Percentiles rank a stretch among this genome's conserved stretches.
These are phyloP conservation scores for Agrenia bidenticulata DNA, from an alignment of 2,888 invertebrate genomes.

Conservation along the genomic window DNA sequence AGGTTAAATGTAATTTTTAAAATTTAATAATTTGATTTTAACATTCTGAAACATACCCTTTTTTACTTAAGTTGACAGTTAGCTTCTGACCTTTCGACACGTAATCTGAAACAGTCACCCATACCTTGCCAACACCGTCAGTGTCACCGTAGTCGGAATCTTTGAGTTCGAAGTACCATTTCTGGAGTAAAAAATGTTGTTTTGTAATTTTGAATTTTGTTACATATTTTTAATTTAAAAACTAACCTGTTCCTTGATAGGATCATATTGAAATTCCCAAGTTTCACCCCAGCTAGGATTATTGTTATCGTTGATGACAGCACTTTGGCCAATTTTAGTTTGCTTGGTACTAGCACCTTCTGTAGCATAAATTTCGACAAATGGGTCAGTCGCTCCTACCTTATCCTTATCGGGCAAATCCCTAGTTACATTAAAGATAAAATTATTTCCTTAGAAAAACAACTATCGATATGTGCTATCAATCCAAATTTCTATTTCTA, in stretches of 20 bases:
- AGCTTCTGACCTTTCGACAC: constrained; percentile 33
- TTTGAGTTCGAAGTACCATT: constrained; percentile 38
- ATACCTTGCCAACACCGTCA: constrained; percentile 38
- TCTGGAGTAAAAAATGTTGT: constrained; percentile 22
- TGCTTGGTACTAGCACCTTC: constrained; percentile 35
- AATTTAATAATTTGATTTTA: constrained; percentile 9
- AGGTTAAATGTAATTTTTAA: neutral
- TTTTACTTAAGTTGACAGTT: constrained; percentile 38
- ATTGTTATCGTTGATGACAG: constrained; percentile 29
- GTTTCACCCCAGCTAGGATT: constrained; percentile 40
- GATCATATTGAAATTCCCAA: constrained; percentile 40
- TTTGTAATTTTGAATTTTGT: constrained; percentile 2
- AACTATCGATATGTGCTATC: no score
- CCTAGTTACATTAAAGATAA: neutral
- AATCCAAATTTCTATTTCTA: no score
- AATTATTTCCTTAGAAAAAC: neutral
- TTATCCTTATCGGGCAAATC: constrained; percentile 43
- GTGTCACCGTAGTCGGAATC: constrained; percentile 43
- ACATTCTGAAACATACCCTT: constrained; percentile 36
- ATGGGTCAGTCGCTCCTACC: constrained; percentile 37
- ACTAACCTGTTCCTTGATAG: constrained; percentile 34
- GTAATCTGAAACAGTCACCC: constrained; percentile 39
- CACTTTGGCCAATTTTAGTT: constrained; percentile 28
- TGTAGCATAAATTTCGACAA: constrained; percentile 34
- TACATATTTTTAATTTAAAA: constrained; percentile 1